A percentile compares a stretch with the other conserved stretches of the same genome.
Evolutionary conservation across 2,888 invertebrate genomes (phyloP).

Genomic region (Malthinus flaveolus): DNA sequence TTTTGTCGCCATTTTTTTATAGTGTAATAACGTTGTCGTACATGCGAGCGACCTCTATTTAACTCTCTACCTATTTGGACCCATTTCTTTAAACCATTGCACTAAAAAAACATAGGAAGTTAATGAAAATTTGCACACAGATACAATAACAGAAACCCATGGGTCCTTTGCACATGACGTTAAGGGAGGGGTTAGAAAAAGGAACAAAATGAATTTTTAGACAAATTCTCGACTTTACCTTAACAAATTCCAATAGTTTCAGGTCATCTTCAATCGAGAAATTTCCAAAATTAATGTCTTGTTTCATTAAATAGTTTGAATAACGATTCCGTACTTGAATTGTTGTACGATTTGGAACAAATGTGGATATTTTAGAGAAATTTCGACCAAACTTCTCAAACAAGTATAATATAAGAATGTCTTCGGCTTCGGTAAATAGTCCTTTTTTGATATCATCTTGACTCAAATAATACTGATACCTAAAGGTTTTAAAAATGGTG

Average conservation of each 20-base stretch:
- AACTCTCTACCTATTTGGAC: slow-evolving; percentile 58
- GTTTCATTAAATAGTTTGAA: slow-evolving; percentile 53
- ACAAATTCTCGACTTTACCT: slow-evolving; percentile 33
- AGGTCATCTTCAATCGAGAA: slow-evolving; percentile 71
- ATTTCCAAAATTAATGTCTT: slow-evolving; percentile 53
- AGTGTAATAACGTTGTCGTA: slow-evolving; percentile 54
- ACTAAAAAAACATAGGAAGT: neutral
- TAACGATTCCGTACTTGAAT: slow-evolving; percentile 66
- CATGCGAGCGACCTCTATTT: slow-evolving; percentile 57
- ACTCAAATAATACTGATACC: slow-evolving; percentile 55
- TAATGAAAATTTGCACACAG: no score
- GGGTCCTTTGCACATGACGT: no score
- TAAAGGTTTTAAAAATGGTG: no score
- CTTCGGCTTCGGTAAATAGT: slow-evolving; percentile 68
- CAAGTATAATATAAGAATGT: slow-evolving; percentile 65
- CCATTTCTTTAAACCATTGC: slow-evolving; percentile 59
- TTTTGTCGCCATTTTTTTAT: slow-evolving; percentile 57
- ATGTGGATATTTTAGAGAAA: slow-evolving; percentile 59
- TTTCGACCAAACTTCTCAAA: slow-evolving; percentile 64
- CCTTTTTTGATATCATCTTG: slow-evolving; percentile 59
- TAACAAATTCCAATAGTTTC: slow-evolving; percentile 60
- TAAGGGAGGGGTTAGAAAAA: no score
- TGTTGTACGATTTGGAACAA: slow-evolving; percentile 65
- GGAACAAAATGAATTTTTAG: no score
- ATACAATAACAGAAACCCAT: no score